phyloP scores from a whole-genome alignment of 2,113 vertebrate species.

The Tympanuchus pallidicinctus region DNA sequence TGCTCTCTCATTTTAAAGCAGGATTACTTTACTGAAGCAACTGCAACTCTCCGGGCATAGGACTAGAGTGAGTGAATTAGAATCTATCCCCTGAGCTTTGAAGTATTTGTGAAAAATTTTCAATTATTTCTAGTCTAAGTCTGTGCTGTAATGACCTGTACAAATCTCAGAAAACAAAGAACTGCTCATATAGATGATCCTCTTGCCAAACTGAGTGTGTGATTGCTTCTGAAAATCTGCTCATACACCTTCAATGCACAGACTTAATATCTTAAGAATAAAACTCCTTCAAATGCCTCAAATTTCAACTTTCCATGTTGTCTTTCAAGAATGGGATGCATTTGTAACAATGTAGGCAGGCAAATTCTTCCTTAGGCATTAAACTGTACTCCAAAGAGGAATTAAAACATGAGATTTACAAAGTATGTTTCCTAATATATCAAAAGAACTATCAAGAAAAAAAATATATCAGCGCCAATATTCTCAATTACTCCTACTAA shows the following conservation, averaged over 20 bases:
- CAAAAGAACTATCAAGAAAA: constrained; percentile 23
- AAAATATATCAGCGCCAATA: background rate
- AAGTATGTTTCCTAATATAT: constrained; percentile 3
- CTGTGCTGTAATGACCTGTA: constrained; percentile 69
- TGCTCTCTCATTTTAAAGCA: background rate
- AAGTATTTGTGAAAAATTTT: constrained; percentile 76
- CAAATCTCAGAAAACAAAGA: constrained; percentile 73
- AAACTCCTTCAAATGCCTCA: constrained; percentile 73
- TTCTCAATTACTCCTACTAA: constrained; percentile 29
- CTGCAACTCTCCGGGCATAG: background rate
- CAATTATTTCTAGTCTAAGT: constrained; percentile 69
- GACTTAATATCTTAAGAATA: constrained; percentile 75
- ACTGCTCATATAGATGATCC: constrained; percentile 59
- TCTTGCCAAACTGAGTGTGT: constrained; percentile 47
- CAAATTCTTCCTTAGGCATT: constrained; percentile 66
- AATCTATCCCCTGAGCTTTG: constrained; percentile 44
- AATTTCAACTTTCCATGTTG: constrained; percentile 70
- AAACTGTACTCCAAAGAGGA: constrained; percentile 48
- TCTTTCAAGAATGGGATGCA: constrained; percentile 62
- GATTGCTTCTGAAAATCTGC: constrained; percentile 65
- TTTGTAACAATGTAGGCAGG: constrained; percentile 55
- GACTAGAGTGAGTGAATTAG: background rate
- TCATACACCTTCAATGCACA: constrained; percentile 62
- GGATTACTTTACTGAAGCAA: background rate
- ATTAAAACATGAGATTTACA: constrained; percentile 70